These are phyloP conservation scores for Pachypeltis micranthus DNA, from an alignment of 1,140 invertebrate genomes.

Conservation along the genomic window DNA sequence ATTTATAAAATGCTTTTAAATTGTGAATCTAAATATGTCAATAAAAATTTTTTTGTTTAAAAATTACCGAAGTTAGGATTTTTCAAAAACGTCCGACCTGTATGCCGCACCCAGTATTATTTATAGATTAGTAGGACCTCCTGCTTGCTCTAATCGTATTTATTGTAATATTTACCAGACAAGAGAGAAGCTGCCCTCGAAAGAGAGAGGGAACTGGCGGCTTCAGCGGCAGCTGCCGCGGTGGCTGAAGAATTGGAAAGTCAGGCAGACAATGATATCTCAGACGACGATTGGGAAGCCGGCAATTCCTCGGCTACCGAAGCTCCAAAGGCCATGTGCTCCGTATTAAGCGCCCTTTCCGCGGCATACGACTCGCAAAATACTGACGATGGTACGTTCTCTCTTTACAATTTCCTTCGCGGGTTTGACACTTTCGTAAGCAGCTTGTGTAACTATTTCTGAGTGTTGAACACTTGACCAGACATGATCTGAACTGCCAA, in stretches of 20 bases:
- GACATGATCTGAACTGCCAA: too few species aligned
- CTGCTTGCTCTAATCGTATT: not conserved
- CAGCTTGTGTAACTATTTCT: not conserved
- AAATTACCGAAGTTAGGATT: not conserved
- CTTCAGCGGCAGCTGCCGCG: not conserved
- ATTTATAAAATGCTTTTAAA: too few species aligned
- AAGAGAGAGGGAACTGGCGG: not conserved
- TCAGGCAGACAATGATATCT: constrained; percentile 11
- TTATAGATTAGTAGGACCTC: not conserved
- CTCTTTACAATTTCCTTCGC: not conserved
- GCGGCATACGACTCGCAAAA: not conserved
- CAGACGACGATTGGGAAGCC: constrained; percentile 20
- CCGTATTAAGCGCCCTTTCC: not conserved
- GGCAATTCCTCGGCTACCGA: not conserved
- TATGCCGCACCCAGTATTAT: not conserved
- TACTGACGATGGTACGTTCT: not conserved
- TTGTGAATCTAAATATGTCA: too few species aligned
- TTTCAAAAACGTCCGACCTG: not conserved
- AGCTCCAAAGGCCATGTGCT: not conserved
- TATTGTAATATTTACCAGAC: not conserved
- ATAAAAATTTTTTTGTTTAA: not conserved
- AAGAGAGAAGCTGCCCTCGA: not conserved
- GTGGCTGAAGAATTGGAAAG: not conserved
- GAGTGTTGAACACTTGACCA: too few species aligned
- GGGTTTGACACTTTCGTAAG: not conserved